Base-by-base conservation (phyloP, 1,140 invertebrate species). In the Sarcophaga peregrina region DNA sequence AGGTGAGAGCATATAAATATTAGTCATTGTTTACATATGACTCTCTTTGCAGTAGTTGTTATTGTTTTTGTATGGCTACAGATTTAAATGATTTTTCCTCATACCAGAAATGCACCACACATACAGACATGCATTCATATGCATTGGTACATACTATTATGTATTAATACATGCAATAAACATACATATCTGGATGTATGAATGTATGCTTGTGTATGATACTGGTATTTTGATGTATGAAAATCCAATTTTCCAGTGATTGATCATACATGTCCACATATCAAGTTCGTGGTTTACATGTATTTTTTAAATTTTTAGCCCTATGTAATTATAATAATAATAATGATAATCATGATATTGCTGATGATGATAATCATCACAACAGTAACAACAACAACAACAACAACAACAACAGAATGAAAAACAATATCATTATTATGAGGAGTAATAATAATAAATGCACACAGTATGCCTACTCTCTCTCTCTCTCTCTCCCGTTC, bases 241-340 rank as follows among this genome's bases (percentile, higher is more conserved):
- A 89, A 89, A 89, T 89, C 87, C 87, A 89, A 89, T 89, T 89
- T 89, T 89, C 88, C 87, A 86, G 88, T 89, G 88, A 89, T 89
- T 89, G 88, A 89, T 89, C 88, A 89, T 86, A 86, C 76, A 80
- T 73, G 37, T 82, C 82, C 85, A 85, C 80, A 86, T 85, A 87
- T 84, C 76, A 82, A 83, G 84, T 83, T 73, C 47, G 84, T 85
- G 83, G 81, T 84, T 84, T 72, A 45, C 62, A 75, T 82, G 47
- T 62, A 37, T 62, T 81, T 37, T 37, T 81, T 81, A 81, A 68
- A 50, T 1, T 62, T 58, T 62, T 46, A 37, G 80, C 52, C 50
- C 25, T 50, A 52, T 50, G 50, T 78, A 76, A 76, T 46, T 47
- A 76, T n/a, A 76, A 76, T 76, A 76, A 46, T 75, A n/a, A 78